Percentiles rank a stretch among this genome's conserved stretches.
phyloP scores from a whole-genome alignment of 2,888 invertebrate species.

The Glaucopsyche alexis region DNA sequence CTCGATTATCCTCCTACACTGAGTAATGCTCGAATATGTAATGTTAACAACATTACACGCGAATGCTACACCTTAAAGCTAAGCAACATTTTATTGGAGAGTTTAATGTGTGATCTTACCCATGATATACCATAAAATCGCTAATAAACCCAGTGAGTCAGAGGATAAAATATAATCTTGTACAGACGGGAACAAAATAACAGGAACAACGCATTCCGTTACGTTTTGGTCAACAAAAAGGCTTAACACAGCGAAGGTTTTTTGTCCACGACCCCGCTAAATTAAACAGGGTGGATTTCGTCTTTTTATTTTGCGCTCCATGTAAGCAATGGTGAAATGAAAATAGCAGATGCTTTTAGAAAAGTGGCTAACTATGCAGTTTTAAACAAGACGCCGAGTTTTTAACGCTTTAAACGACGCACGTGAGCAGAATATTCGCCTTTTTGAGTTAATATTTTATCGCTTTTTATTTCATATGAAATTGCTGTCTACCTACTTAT shows the following conservation, averaged over 20 bases:
- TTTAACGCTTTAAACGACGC: conserved; percentile 38
- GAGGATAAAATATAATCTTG: conserved; percentile 57
- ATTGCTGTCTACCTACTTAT: conserved; percentile 22
- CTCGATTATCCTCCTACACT: no score
- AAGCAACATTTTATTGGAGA: not conserved
- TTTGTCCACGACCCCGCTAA: conserved; percentile 73
- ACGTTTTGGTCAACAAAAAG: conserved; percentile 70
- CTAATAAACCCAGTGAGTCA: conserved; percentile 58
- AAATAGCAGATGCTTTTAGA: conserved; percentile 42
- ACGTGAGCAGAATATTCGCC: conserved; percentile 36
- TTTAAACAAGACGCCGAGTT: conserved; percentile 41
- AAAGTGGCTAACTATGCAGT: conserved; percentile 41
- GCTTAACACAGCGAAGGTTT: conserved; percentile 64
- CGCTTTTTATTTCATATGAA: conserved; percentile 23
- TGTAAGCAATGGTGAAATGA: conserved; percentile 40
- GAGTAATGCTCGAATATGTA: no score
- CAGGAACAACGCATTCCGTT: conserved; percentile 76
- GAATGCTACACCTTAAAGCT: not conserved
- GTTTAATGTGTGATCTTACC: conserved; percentile 4
- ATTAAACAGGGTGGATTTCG: conserved; percentile 75
- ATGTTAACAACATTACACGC: not conserved
- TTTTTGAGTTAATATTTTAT: conserved; percentile 30
- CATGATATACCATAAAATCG: conserved; percentile 34
- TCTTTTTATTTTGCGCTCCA: conserved; percentile 58
- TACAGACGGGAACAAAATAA: conserved; percentile 60